Evolutionary conservation across 2,113 vertebrate genomes (phyloP).

Genomic region (Mirza zaza): DNA sequence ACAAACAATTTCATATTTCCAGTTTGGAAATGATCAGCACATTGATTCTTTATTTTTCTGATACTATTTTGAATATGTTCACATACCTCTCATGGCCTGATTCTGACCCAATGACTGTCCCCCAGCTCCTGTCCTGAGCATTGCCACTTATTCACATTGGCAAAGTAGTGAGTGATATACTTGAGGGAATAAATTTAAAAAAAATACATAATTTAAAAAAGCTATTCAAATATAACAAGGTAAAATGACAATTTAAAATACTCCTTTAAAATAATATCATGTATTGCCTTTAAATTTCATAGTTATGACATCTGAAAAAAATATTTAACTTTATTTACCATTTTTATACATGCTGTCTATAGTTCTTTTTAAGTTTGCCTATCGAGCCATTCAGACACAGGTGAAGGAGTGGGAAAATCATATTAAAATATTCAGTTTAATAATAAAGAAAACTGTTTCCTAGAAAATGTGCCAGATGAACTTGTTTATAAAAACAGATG

Average conservation of each 20-base stretch:
- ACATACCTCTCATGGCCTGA: background rate
- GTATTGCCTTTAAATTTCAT: background rate
- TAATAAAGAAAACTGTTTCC: background rate
- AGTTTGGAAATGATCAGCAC: background rate
- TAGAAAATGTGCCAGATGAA: slow-evolving; percentile 8
- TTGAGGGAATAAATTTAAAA: background rate
- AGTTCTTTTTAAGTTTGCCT: background rate
- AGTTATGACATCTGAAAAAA: background rate
- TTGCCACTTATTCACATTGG: background rate
- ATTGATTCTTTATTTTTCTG: background rate
- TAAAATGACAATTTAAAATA: background rate
- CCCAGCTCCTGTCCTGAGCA: background rate
- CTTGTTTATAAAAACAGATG: background rate
- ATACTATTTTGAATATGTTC: no score
- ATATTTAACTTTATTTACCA: background rate
- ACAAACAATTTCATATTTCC: background rate
- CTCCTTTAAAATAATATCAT: background rate
- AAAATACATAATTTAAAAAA: background rate
- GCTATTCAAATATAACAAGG: background rate
- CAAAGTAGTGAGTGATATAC: background rate
- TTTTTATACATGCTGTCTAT: background rate
- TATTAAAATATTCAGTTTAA: background rate
- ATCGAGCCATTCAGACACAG: background rate
- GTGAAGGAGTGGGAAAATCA: background rate
- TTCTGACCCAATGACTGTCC: background rate